Conservation (phyloP, 2,113 vertebrate genomes). For the Ptilonorhynchus violaceus region DNA sequence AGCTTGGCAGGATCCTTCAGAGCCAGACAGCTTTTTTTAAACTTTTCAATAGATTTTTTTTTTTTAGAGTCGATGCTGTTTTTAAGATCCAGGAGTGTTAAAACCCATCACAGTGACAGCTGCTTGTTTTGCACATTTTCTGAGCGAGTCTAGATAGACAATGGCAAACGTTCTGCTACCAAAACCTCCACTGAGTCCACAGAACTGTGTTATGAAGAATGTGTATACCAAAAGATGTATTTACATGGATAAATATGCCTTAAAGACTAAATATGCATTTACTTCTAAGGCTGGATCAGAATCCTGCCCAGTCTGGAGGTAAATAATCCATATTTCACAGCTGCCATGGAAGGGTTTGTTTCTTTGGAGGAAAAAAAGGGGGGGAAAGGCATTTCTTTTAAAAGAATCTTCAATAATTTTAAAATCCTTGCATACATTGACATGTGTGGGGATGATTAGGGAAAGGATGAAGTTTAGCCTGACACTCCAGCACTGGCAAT, state of each 20-base stretch:
- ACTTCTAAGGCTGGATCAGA: neutral
- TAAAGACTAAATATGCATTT: constrained; percentile 59
- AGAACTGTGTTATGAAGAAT: constrained; percentile 28
- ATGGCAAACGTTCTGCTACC: neutral
- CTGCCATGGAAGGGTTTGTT: neutral
- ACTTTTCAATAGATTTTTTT: neutral
- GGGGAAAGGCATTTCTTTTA: neutral
- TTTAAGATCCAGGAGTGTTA: constrained; percentile 26
- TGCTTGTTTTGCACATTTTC: constrained; percentile 60
- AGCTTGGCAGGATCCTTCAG: constrained; percentile 46
- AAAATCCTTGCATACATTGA: neutral
- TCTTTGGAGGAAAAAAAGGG: neutral
- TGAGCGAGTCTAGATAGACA: neutral
- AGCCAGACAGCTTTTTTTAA: constrained; percentile 48
- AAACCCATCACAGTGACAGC: constrained; percentile 10
- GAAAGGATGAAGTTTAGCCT: neutral
- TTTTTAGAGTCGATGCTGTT: constrained; percentile 6
- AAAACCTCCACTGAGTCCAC: constrained; percentile 23
- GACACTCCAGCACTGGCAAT: neutral
- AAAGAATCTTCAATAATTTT: neutral
- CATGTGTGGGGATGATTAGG: neutral
- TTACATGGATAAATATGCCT: constrained; percentile 52
- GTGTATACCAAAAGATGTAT: constrained; percentile 47
- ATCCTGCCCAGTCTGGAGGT: constrained; percentile 34
- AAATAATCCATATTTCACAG: constrained; percentile 52